phyloP scores from a whole-genome alignment of 2,113 vertebrate genomes.

The Elachura formosa region DNA sequence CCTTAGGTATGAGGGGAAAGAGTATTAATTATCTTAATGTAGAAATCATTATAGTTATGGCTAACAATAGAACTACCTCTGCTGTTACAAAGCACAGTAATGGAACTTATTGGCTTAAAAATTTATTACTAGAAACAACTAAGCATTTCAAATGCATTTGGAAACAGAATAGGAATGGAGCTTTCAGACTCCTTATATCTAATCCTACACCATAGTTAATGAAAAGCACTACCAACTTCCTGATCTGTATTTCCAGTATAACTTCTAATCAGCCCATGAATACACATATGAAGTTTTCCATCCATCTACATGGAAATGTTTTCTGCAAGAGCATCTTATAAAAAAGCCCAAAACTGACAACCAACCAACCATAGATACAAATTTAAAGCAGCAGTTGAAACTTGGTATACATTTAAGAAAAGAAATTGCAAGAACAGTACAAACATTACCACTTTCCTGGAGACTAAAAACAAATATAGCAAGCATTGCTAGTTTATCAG shows the following conservation, averaged over 20 bases:
- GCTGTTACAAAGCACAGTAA: not conserved
- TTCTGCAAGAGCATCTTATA: not conserved
- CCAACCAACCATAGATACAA: not conserved
- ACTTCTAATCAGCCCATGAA: not conserved
- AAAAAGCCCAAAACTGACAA: not conserved
- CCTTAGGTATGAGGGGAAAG: not conserved
- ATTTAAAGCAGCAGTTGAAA: not conserved
- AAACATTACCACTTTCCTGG: not conserved
- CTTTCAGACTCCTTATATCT: not conserved
- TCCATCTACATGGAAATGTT: not conserved
- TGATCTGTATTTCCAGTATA: not conserved
- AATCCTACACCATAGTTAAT: not conserved
- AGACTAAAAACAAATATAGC: not conserved
- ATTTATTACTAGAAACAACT: not conserved
- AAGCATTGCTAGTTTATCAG: not conserved
- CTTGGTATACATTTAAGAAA: not conserved
- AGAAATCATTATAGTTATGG: not conserved
- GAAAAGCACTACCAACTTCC: not conserved
- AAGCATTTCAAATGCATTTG: not conserved
- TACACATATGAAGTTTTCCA: not conserved
- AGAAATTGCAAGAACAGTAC: not conserved
- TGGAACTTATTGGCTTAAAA: not conserved
- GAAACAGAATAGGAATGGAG: not conserved
- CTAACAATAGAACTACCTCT: not conserved
- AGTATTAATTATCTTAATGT: not conserved